Conservation (phyloP, 1,140 invertebrate species). For the Ceratosolen solmsi region DNA sequence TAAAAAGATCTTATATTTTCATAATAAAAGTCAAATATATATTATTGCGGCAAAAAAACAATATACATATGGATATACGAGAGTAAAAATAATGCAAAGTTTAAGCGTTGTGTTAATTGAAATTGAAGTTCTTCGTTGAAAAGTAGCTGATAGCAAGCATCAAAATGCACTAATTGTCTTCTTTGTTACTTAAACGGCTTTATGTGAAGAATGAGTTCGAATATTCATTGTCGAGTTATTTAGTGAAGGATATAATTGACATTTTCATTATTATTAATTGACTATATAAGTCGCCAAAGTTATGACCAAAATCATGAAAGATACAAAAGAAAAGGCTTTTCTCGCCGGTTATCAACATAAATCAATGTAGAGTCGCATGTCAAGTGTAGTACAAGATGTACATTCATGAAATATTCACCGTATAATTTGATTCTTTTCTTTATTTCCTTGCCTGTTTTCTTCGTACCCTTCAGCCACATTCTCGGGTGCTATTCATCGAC, state of each 20-base stretch:
- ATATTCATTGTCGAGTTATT: background rate
- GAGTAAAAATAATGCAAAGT: no score
- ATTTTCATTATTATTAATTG: background rate
- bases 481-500: background rate
- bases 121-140: no score
- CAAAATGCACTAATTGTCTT: no score
- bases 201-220: background rate
- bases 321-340: constrained; percentile 2
- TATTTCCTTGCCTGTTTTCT: constrained; percentile 49
- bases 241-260: background rate
- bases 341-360: constrained; percentile 32
- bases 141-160: no score
- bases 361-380: constrained; percentile 33
- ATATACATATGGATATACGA: no score
- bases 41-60: no score
- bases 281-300: background rate
- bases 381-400: constrained; percentile 43
- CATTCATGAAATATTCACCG: constrained; percentile 49
- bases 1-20: no score
- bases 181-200: no score
- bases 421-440: no score
- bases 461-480: background rate
- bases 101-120: no score
- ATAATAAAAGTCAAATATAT: no score
- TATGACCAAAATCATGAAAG: background rate